Evolutionary conservation across 2,113 vertebrate genomes (phyloP).

Genomic region (Podiceps cristatus): DNA sequence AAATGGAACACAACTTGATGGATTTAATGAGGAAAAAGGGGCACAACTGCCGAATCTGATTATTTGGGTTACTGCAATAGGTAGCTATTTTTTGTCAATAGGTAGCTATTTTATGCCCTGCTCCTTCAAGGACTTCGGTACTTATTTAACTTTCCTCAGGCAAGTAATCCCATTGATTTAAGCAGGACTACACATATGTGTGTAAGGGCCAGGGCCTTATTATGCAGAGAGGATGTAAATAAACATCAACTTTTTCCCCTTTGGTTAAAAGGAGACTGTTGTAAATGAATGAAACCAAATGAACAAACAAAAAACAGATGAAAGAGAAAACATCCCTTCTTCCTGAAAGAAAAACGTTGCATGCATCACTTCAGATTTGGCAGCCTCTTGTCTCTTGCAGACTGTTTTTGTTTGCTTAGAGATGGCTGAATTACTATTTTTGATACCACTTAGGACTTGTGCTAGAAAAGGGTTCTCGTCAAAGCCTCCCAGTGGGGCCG

Average conservation of each 20-base stretch:
- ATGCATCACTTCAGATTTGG: conserved; percentile 68
- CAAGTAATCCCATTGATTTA: conserved; percentile 31
- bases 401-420: conserved; percentile 61
- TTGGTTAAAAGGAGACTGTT: conserved; percentile 4
- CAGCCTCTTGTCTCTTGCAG: conserved; percentile 59
- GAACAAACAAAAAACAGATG: conserved; percentile 31
- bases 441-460: conserved; percentile 55
- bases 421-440: conserved; percentile 68
- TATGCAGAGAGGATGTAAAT: background rate
- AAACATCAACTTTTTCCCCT: conserved; percentile 5
- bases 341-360: conserved; percentile 48
- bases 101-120: background rate
- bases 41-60: background rate
- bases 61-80: background rate
- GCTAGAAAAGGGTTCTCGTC: conserved; percentile 5
- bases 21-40: background rate
- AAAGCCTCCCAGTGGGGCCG: conserved; percentile 21
- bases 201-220: conserved; percentile 1
- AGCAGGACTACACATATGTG: background rate
- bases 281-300: conserved; percentile 26
- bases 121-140: background rate
- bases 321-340: conserved; percentile 19
- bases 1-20: background rate
- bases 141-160: background rate
- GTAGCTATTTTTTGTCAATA: background rate